Evolutionary conservation across 2,113 vertebrate species (phyloP), one percentile per base, ranked within the genome.

Genomic region (Vulpes ferrilata): DNA sequence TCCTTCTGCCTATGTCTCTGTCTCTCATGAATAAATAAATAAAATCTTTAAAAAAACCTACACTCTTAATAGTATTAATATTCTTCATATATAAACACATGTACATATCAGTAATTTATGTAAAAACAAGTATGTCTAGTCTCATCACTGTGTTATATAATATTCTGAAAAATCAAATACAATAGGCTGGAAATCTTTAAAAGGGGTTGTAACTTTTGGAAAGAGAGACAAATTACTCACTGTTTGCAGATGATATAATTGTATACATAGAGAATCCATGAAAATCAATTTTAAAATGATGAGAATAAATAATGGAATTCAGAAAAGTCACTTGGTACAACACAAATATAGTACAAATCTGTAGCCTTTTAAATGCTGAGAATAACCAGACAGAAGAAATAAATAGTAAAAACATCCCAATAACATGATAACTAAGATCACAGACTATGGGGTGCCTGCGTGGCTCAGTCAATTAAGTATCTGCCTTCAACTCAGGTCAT

Each of bases 161-260:
- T 97, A 94, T 73, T 95, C 79, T 95, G 74, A 87, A 97, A 95
- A 67, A 92, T 83, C n/a, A 87, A 91, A 81, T 76, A 88, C 22
- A 85, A 23, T 92, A 74, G 38, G 73, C 73, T 96, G 32, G 65
- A 96, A 89, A 93, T 79, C 82, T 38, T 32, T 60, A 92, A 97
- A 86, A 27, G 3, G 22, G 5, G 2, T 89, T 91, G 60, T 32
- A 92, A 65, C 12, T 92, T 93, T 95, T 91, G 35, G 65, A 79
- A 88, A 95, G 43, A 76, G n/a, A 69, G 60, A 27, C 32, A 96
- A 82, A 96, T 94, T 87, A 69, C 79, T 97, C 84, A 89, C 81
- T 73, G 65, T 94, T 95, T 94, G 22, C 60, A 94, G 65, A 83
- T 88, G 43, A 91, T 84, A 78, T 90, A 43, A 71, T 82, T 80